These are phyloP conservation scores for Varanus komodoensis DNA, from an alignment of 2,113 vertebrate species.

Conservation along the genomic window DNA sequence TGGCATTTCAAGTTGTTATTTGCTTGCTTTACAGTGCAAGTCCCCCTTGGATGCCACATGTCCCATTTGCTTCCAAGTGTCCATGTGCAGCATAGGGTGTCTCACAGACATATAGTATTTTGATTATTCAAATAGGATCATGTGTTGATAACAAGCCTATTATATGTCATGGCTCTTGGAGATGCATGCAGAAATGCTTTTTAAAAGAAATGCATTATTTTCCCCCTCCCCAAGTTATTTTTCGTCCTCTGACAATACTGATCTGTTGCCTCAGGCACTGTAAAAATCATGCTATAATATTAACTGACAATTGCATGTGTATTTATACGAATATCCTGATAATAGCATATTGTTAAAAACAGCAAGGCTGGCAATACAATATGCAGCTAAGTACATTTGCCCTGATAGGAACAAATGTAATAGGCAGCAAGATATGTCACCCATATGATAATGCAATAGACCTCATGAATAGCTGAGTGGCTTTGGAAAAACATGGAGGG, in stretches of 20 bases:
- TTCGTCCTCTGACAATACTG: constrained; percentile 77
- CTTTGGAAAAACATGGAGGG: constrained; percentile 31
- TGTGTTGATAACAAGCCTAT: constrained; percentile 79
- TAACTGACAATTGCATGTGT: constrained; percentile 84
- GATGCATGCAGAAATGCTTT: constrained; percentile 73
- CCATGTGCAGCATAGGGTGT: constrained; percentile 73
- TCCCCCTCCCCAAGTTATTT: constrained; percentile 61
- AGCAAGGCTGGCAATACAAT: constrained; percentile 63
- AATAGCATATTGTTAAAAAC: constrained; percentile 78
- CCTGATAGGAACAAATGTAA: constrained; percentile 60
- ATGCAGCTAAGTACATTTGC: constrained; percentile 72
- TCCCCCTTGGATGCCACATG: constrained; percentile 47
- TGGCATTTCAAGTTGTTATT: constrained; percentile 2
- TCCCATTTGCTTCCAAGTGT: constrained; percentile 58
- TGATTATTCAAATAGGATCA: constrained; percentile 75
- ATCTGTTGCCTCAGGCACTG: constrained; percentile 78
- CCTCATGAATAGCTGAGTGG: not conserved
- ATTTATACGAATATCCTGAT: constrained; percentile 80
- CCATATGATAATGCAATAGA: not conserved
- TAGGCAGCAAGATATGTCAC: constrained; percentile 31
- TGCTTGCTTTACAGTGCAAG: constrained; percentile 30
- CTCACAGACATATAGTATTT: constrained; percentile 49
- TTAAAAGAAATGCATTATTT: constrained; percentile 65
- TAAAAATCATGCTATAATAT: constrained; percentile 80
- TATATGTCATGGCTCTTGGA: constrained; percentile 73